Base-by-base conservation (phyloP, 2,113 vertebrate species). In the Illadopsis cleaveri region DNA sequence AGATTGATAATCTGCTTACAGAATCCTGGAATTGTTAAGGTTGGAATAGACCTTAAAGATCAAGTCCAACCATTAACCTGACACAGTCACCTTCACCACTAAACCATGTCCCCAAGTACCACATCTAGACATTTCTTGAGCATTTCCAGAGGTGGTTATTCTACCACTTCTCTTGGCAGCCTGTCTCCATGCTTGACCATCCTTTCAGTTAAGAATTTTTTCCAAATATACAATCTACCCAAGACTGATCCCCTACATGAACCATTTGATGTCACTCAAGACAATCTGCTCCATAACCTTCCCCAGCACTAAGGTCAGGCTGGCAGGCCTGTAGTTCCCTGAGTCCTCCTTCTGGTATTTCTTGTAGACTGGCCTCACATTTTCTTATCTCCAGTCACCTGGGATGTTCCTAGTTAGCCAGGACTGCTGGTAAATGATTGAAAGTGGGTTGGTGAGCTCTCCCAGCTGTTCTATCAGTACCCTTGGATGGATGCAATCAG, bases 21-120 rank as follows among this genome's bases (percentile, higher is more conserved):
- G 25, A 57, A 42, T 60, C 15, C 4, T 60, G 37, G 13, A 66
- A 30, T n/a, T 60, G 13, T 20, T 53, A n/a, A 51, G 19, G 19
- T n/a, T 60, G 24, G 5, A n/a, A n/a, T 66, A 38, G 2, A 21
- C 13, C 23, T 53, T 28, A 24, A 8, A 82, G 45, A 75, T 13
- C 0, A 1, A 66, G 19, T 38, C 19, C 18, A 28, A 6, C 10
- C 27, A 65, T 38, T 51, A 65, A 37, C 9, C 5, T 33, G 17
- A 58, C 33, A 30, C 12, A 44, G 12, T 37, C 77, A 38, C 21
- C 15, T 66, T 82, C n/a, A 38, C 10, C 45, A 30, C 13, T 40
- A 60, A 70, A 37, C n/a, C 11, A 15, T 9, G 6, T 24, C 5
- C 37, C 10, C 27, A 57, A 2, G 12, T 14, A 16, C 15, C 12